phyloP scores from a whole-genome alignment of 2,888 invertebrate species.

The Sceliomorpha sp. region DNA sequence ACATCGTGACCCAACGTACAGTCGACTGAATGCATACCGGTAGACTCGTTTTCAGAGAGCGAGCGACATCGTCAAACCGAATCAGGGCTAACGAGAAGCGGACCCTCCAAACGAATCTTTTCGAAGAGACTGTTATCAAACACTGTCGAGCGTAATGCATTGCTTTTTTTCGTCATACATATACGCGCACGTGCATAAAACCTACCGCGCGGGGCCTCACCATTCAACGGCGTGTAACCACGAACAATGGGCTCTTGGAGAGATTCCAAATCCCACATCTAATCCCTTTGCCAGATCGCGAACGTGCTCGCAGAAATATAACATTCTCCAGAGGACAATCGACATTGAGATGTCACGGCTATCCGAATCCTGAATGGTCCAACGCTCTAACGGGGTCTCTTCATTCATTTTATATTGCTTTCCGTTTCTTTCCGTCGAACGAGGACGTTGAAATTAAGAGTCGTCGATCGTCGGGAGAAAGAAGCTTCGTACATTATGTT shows the following conservation, averaged over 20 bases:
- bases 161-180: slow-evolving; percentile 37
- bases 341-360: slow-evolving; percentile 47
- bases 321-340: slow-evolving; percentile 50
- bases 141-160: slow-evolving; percentile 37
- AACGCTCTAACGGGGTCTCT: slow-evolving; percentile 12
- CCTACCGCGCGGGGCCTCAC: slow-evolving; percentile 29
- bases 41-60: not conserved
- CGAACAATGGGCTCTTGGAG: slow-evolving; percentile 62
- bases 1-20: too few relatives aligned
- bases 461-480: too few relatives aligned
- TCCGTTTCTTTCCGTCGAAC: too few relatives aligned
- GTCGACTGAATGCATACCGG: not conserved
- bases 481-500: too few relatives aligned
- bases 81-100: slow-evolving; percentile 61
- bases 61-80: slow-evolving; percentile 43
- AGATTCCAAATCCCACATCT: slow-evolving; percentile 58
- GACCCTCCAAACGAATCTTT: slow-evolving; percentile 48
- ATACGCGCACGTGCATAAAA: slow-evolving; percentile 39
- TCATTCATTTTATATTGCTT: slow-evolving; percentile 8
- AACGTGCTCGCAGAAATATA: slow-evolving; percentile 55
- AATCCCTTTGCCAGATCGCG: slow-evolving; percentile 55
- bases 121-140: slow-evolving; percentile 44
- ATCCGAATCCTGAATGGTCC: slow-evolving; percentile 40
- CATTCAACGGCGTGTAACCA: slow-evolving; percentile 54
- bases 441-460: not conserved